phyloP scores from a whole-genome alignment of 2,113 vertebrate genomes.

The Micromys minutus region DNA sequence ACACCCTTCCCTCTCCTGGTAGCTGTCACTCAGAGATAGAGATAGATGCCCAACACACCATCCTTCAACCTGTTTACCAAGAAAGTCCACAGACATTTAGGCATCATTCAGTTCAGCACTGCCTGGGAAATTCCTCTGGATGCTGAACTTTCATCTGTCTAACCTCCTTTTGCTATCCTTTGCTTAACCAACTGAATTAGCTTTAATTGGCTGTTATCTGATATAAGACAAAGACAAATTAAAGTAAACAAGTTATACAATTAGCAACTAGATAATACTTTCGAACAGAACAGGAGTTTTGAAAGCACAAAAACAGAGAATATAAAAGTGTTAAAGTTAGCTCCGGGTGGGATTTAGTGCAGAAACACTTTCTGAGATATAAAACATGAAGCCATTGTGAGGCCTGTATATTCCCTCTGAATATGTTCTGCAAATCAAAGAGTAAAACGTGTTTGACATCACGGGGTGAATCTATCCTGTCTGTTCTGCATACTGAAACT shows the following conservation, averaged over 20 bases:
- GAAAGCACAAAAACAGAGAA: background rate
- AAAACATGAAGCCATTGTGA: background rate
- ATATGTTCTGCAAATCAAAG: background rate
- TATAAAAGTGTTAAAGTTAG: background rate
- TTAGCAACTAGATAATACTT: background rate
- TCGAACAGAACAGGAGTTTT: background rate
- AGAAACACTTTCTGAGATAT: background rate
- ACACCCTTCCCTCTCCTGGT: background rate
- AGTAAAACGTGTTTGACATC: background rate
- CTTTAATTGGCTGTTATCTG: background rate
- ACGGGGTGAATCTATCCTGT: background rate
- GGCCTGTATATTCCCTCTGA: background rate
- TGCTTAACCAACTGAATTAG: background rate
- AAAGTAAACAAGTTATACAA: background rate
- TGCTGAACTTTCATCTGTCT: background rate
- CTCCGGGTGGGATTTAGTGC: rapidly evolving
- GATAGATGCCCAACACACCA: background rate
- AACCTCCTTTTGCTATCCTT: background rate
- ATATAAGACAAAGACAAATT: background rate
- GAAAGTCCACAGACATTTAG: background rate
- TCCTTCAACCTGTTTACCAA: background rate
- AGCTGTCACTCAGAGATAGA: background rate
- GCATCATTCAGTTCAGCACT: background rate
- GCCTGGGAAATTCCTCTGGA: background rate
- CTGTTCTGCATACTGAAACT: background rate